A percentile compares a stretch with the other conserved stretches of the same genome.
phyloP scores from a whole-genome alignment of 1,140 invertebrate species.

The Campodea augens region DNA sequence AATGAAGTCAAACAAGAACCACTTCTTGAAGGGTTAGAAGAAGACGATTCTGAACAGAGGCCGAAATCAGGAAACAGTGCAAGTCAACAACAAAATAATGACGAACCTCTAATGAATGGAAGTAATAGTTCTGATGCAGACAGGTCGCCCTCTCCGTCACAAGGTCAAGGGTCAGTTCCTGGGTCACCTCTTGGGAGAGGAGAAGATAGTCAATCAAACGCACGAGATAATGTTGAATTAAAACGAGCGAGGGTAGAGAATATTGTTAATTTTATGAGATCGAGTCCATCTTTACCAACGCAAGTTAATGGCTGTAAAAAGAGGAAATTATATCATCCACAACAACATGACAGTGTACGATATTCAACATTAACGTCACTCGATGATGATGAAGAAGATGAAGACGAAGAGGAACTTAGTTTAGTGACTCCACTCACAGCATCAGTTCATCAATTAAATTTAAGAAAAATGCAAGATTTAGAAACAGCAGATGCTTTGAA shows the following conservation, averaged over 20 bases:
- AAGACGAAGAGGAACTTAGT: conserved; percentile 6
- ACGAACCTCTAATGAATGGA: background rate
- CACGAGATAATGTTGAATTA: conserved; percentile 38
- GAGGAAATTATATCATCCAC: conserved; percentile 88
- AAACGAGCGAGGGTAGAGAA: conserved; percentile 86
- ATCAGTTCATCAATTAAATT: background rate
- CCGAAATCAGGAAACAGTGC: too few species aligned
- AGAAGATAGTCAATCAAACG: conserved; percentile 11
- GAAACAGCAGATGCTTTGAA: conserved; percentile 41
- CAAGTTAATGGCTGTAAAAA: conserved; percentile 80
- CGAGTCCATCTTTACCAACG: conserved; percentile 46
- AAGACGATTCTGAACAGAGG: background rate
- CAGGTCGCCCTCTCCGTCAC: conserved; percentile 4
- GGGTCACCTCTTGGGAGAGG: conserved; percentile 8
- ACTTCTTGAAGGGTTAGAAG: background rate
- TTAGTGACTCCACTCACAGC: background rate
- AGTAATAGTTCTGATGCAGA: conserved; percentile 21
- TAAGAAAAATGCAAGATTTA: conserved; percentile 11
- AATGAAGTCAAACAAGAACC: conserved; percentile 22
- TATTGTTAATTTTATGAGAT: conserved; percentile 78
- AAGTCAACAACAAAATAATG: too few species aligned
- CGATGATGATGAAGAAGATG: conserved; percentile 43
- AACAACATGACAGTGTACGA: conserved; percentile 55
- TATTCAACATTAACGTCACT: conserved; percentile 36
- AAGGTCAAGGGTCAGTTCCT: conserved; percentile 9